Conservation (phyloP, 2,113 vertebrate genomes). For the Ochotona princeps region DNA sequence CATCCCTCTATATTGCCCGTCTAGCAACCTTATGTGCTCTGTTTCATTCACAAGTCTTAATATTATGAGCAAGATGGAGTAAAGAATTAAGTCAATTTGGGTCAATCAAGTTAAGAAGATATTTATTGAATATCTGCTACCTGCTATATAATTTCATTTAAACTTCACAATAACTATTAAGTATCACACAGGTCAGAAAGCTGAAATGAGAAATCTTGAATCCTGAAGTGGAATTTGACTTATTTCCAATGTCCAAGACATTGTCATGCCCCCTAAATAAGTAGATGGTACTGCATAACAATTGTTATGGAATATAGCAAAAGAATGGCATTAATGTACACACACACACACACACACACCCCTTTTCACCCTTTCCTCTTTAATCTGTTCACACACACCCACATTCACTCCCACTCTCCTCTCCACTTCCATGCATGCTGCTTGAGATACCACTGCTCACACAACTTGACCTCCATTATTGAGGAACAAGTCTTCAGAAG, state of each 20-base stretch:
- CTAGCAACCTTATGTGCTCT: neutral
- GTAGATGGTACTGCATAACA: neutral
- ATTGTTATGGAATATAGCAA: neutral
- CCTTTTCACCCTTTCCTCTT: constrained; percentile 40
- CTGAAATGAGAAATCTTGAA: neutral
- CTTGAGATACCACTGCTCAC: constrained; percentile 51
- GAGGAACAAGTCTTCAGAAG: constrained; percentile 1
- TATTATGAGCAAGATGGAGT: neutral
- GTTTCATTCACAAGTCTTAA: constrained; percentile 25
- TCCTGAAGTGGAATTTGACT: constrained; percentile 9
- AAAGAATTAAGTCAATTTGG: neutral
- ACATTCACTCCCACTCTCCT: constrained; percentile 62
- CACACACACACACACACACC: constrained; percentile 1
- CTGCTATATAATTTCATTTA: constrained; percentile 30
- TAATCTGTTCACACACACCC: constrained; percentile 62
- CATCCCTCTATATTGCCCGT: neutral
- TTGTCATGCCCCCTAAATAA: neutral
- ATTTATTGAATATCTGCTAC: neutral
- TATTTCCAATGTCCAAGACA: constrained; percentile 18
- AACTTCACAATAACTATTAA: neutral
- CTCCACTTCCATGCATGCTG: constrained; percentile 44
- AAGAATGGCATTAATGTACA: neutral
- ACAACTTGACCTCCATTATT: constrained; percentile 26
- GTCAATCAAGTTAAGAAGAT: neutral
- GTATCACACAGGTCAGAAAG: neutral